Percentiles rank a stretch among this genome's conserved stretches.
These are phyloP conservation scores for Thaumetopoea pityocampa DNA, from an alignment of 1,140 invertebrate species.

Conservation along the genomic window DNA sequence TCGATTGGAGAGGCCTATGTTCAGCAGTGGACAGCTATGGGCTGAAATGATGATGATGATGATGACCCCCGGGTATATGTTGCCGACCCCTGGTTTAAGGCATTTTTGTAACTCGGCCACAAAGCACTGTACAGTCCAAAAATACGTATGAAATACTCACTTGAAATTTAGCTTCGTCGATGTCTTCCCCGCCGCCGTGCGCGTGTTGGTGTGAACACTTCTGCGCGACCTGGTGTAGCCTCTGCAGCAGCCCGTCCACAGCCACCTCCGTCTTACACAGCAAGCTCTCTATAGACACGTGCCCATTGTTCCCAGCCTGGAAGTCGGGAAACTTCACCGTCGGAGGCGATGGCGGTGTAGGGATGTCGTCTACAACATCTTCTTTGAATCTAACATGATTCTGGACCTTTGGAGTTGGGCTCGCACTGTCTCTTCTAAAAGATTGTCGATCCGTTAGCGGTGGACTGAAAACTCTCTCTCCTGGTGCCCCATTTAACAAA, in stretches of 20 bases:
- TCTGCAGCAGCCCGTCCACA: conserved; percentile 79
- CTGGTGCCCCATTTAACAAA: conserved; percentile 54
- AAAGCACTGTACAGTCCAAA: too few species aligned
- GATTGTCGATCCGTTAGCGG: conserved; percentile 47
- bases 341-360: conserved; percentile 66
- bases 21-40: too few species aligned
- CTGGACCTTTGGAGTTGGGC: conserved; percentile 50
- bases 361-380: conserved; percentile 64
- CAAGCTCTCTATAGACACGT: conserved; percentile 78
- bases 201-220: conserved; percentile 82
- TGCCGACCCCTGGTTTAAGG: too few species aligned
- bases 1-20: too few species aligned
- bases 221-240: conserved; percentile 81
- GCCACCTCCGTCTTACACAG: conserved; percentile 81
- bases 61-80: too few species aligned
- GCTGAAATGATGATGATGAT: too few species aligned
- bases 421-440: conserved; percentile 46
- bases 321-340: conserved; percentile 66
- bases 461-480: conserved; percentile 49
- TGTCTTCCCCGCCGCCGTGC: conserved; percentile 81
- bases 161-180: conserved; percentile 84
- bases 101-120: too few species aligned
- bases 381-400: conserved; percentile 73
- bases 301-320: conserved; percentile 72
- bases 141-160: conserved; percentile 46